Evolutionary conservation across 2,797 vertebrate genomes (phyloP).

Genomic region (Streptopelia turtur): DNA sequence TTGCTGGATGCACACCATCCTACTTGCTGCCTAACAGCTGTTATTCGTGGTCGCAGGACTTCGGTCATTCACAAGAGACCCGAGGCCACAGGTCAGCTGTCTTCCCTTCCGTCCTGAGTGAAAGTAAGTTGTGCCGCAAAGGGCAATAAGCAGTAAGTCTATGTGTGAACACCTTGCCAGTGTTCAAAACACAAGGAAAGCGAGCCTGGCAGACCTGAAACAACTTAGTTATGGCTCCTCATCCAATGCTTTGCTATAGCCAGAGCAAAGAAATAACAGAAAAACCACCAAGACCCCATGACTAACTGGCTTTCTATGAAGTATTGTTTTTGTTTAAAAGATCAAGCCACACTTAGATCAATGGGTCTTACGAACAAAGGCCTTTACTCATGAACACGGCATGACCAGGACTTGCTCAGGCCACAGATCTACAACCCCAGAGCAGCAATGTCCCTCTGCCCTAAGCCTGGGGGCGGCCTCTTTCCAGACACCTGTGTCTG

Average conservation of each 20-base stretch:
- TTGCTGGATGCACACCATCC: background rate
- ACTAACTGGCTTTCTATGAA: background rate
- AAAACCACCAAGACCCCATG: background rate
- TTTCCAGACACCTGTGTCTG: background rate
- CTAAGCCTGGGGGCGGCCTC: background rate
- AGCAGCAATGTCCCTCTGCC: background rate
- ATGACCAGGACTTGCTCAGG: background rate
- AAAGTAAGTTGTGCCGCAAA: background rate
- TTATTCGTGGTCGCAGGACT: background rate
- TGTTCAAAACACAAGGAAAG: background rate
- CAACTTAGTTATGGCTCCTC: background rate
- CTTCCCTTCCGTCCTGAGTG: background rate
- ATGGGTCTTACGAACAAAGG: background rate
- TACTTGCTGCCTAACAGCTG: background rate
- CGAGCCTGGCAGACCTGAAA: background rate
- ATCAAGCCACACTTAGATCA: background rate
- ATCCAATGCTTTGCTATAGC: background rate
- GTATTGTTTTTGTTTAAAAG: background rate
- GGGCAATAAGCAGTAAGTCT: background rate
- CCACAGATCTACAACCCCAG: background rate
- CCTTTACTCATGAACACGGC: background rate
- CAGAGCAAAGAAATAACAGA: background rate
- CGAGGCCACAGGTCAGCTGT: background rate
- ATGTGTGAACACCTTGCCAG: background rate
- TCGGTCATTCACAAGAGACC: background rate